Conservation (phyloP, 2,797 vertebrate genomes). For the Sebastes glaucus region DNA sequence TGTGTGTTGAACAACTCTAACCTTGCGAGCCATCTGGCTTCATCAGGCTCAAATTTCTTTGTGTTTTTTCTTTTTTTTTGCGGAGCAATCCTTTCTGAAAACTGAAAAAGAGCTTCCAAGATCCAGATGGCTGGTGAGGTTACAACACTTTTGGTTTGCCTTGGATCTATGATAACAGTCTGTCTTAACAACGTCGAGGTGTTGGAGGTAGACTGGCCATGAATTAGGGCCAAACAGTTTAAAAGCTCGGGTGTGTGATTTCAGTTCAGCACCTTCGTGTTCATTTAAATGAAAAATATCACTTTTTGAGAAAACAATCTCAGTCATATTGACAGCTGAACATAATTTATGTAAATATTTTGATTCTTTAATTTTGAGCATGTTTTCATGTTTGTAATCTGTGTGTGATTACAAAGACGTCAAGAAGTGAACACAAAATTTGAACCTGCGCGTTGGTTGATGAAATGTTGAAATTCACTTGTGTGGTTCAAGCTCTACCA, state of each 20-base stretch:
- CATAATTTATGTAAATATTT: background rate
- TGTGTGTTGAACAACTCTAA: conserved; percentile 59
- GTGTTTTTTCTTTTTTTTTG: background rate
- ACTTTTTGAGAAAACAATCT: background rate
- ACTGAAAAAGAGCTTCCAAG: conserved; percentile 41
- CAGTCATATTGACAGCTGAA: background rate
- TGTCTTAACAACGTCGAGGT: conserved; percentile 31
- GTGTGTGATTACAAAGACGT: background rate
- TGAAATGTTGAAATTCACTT: background rate
- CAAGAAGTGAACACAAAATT: background rate
- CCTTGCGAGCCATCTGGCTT: conserved; percentile 73
- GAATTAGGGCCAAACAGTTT: conserved; percentile 17
- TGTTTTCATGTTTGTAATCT: background rate
- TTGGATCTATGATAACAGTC: conserved; percentile 20
- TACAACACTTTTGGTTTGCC: conserved; percentile 40
- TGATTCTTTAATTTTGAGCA: background rate
- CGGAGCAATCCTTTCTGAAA: conserved; percentile 26
- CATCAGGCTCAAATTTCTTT: conserved; percentile 61
- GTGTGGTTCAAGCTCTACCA: background rate
- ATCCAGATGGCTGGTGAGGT: conserved; percentile 71
- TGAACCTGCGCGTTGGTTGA: background rate
- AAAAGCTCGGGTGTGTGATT: background rate
- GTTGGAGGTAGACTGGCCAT: conserved; percentile 49
- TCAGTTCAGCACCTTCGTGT: background rate
- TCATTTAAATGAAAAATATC: background rate